These are phyloP conservation scores for Mya arenaria DNA, from an alignment of 1,140 invertebrate species.

Conservation along the genomic window DNA sequence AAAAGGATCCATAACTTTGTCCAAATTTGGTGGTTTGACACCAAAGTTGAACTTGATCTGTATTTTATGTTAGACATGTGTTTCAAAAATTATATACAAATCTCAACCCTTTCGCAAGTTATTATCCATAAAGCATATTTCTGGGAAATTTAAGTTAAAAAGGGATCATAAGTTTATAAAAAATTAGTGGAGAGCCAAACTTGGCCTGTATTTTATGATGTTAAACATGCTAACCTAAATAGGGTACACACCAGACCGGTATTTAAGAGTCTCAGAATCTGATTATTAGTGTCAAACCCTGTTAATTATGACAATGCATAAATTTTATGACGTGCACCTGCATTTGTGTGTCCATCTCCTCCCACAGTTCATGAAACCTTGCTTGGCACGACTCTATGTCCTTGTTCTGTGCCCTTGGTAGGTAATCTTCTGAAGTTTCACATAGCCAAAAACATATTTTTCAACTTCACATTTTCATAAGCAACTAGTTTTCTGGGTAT, in stretches of 20 bases:
- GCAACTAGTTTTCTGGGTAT: too few species aligned
- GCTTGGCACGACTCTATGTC: neutral
- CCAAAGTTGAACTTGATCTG: neutral
- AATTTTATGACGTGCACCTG: constrained; percentile 8
- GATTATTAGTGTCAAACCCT: neutral
- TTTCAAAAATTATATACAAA: too few species aligned
- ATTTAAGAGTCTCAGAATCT: neutral
- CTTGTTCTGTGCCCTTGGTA: constrained; percentile 2
- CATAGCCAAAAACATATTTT: too few species aligned
- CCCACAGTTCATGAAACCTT: constrained; percentile 24
- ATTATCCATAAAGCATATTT: too few species aligned
- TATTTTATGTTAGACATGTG: too few species aligned
- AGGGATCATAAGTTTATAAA: neutral
- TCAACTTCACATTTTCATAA: too few species aligned
- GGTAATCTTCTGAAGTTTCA: constrained; percentile 42
- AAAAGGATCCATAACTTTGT: neutral
- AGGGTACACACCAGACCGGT: neutral
- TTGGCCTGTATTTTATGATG: neutral
- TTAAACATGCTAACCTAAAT: neutral
- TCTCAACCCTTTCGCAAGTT: too few species aligned
- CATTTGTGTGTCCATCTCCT: constrained; percentile 28
- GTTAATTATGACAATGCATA: neutral
- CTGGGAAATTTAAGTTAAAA: neutral
- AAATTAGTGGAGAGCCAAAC: neutral
- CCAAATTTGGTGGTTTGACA: neutral